Conservation (phyloP, 2,113 vertebrate species). For the Phalacrocorax brasilianus region DNA sequence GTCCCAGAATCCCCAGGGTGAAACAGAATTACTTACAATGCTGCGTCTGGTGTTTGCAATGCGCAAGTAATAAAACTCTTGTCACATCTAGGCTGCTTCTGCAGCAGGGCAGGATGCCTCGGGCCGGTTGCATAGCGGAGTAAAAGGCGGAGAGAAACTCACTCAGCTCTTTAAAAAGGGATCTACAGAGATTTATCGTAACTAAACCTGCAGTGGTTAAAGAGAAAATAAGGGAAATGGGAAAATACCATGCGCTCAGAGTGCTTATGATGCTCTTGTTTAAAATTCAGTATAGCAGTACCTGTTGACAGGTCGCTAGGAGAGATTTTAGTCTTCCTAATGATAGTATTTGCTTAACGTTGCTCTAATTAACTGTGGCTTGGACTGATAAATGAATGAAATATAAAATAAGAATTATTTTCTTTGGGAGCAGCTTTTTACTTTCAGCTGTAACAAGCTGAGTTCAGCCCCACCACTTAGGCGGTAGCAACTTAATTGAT, state of each 20-base stretch:
- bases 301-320: neutral
- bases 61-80: neutral
- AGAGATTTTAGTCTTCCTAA: neutral
- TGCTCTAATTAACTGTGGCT: neutral
- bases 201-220: neutral
- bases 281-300: neutral
- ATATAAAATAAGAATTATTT: neutral
- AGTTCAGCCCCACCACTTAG: neutral
- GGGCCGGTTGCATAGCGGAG: neutral
- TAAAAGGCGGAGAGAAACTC: neutral
- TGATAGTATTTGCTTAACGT: neutral
- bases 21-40: neutral
- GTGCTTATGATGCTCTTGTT: neutral
- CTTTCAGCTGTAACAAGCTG: neutral
- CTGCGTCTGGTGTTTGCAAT: accelerated
- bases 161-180: neutral
- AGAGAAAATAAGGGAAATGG: neutral
- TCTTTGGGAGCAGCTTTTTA: neutral
- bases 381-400: neutral
- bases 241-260: neutral
- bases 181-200: neutral
- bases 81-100: neutral
- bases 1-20: too few species aligned
- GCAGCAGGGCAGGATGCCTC: accelerated
- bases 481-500: neutral